Evolutionary conservation across 2,888 invertebrate genomes (phyloP), one percentile per base, ranked within the genome.

Genomic region (Spialia ferax): DNA sequence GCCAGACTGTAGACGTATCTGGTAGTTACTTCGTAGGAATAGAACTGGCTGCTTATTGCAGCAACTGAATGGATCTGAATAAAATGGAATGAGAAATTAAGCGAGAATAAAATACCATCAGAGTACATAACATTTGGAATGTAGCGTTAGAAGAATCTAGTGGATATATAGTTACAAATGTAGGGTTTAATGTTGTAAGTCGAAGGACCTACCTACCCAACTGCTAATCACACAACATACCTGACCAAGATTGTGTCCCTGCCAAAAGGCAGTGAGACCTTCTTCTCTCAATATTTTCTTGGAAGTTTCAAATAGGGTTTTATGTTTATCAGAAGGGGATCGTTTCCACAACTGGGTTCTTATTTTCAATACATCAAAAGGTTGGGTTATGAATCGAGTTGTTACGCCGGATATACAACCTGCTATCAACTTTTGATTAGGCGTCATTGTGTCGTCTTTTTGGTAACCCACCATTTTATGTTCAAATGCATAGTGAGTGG

Each of bases 291-390:
- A 83, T 65, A 99, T 99, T 35, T 95, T 89, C 13, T 80, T 82
- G 0, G 95, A 84, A 0, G 97, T 96, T 79, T 97, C 97, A 23
- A 97, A 87, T 60, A 81, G 76, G 3, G 74, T 73, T 1, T 56
- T 71, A 0, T 69, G 65, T 10, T 63, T 75, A 1, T 64, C 60
- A 5, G 96, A 95, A 0, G 63, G 13, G 0, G 65, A 45, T 70
- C 92, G 94, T 81, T 97, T 98, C 20, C 97, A 95, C 18, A 99
- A 91, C 95, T 99, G 99, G 79, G 98, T 98, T 74, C 99, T 94
- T 71, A 99, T 97, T 93, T 99, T 99, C 50, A 99, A 85, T 1
- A 99, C 99, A 94, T 99, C 99, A 67, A 99, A 89, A 0, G 99
- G 99, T 85, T 99, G 93, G 0, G 88, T 88, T 15, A 88, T 63